Evolutionary conservation across 2,113 vertebrate species (phyloP).

Genomic region (Microtus oregoni): DNA sequence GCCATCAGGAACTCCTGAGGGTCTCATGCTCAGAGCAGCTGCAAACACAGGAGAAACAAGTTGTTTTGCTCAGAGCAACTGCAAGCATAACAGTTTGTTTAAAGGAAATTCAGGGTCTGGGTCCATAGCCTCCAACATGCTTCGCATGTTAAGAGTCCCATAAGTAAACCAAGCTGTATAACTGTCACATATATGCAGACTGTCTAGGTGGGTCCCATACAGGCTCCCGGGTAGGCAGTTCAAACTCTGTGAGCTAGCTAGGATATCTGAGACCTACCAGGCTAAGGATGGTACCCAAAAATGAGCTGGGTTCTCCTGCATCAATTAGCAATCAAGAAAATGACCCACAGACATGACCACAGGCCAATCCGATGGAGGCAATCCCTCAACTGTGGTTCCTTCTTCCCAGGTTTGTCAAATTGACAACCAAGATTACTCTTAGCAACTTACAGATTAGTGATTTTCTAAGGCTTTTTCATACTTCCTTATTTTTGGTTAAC

Average conservation of each 20-base stretch:
- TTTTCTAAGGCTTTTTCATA: background rate
- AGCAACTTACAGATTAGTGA: background rate
- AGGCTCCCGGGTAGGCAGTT: background rate
- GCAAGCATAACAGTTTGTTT: no score
- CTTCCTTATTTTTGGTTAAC: background rate
- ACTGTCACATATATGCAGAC: background rate
- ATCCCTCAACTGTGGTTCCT: background rate
- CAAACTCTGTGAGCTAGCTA: background rate
- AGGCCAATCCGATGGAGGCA: background rate
- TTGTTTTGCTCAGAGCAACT: no score
- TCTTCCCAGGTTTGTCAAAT: background rate
- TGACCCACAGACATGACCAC: background rate
- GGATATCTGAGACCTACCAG: background rate
- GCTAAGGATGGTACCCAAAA: background rate
- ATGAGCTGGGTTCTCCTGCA: background rate
- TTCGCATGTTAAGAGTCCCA: no score
- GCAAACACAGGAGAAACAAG: no score
- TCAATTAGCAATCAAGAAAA: background rate
- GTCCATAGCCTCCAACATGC: no score
- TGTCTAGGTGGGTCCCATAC: background rate
- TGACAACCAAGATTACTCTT: background rate
- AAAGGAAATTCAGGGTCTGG: no score
- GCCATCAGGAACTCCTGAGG: no score
- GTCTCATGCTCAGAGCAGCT: no score
- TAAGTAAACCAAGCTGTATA: background rate